Percentiles rank a stretch among this genome's conserved stretches.
phyloP scores from a whole-genome alignment of 1,140 invertebrate genomes.

The Tyrophagus putrescentiae region DNA sequence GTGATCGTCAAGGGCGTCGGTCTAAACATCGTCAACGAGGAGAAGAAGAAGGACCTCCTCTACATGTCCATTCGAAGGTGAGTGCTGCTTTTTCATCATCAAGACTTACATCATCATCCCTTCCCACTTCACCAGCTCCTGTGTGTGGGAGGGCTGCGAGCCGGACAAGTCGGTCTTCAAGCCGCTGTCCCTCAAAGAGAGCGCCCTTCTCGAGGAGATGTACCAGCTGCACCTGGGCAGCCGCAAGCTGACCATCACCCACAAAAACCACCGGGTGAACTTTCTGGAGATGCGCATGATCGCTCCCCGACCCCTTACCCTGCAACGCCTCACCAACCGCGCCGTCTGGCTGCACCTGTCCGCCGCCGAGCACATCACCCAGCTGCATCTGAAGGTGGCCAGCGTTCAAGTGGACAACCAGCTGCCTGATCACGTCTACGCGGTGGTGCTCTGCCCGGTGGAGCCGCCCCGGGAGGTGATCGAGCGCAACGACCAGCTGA shows the following conservation, averaged over 20 bases:
- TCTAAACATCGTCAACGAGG: slow-evolving; percentile 79
- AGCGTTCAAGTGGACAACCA: slow-evolving; percentile 68
- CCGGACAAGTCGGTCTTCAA: slow-evolving; percentile 57
- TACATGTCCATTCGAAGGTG: slow-evolving; percentile 80
- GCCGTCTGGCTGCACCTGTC: slow-evolving; percentile 20
- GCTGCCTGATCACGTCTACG: slow-evolving; percentile 75
- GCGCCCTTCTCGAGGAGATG: slow-evolving; percentile 32
- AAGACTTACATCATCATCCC: neutral
- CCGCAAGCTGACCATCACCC: too few species aligned
- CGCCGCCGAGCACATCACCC: slow-evolving; percentile 17
- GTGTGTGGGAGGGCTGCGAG: slow-evolving; percentile 90
- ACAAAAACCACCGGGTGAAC: too few species aligned
- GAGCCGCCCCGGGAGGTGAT: slow-evolving; percentile 82
- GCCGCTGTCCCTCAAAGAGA: slow-evolving; percentile 43
- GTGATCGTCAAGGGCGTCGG: slow-evolving; percentile 74
- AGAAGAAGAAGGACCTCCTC: slow-evolving; percentile 59
- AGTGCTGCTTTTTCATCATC: slow-evolving; percentile 13
- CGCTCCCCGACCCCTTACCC: too few species aligned
- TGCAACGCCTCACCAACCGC: slow-evolving; percentile 4
- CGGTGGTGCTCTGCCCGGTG: slow-evolving; percentile 78
- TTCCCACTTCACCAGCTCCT: slow-evolving; percentile 44
- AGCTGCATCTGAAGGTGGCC: slow-evolving; percentile 31
- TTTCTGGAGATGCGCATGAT: too few species aligned
- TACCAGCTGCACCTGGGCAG: neutral
- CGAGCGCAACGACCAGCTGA: slow-evolving; percentile 48